Evolutionary conservation across 2,888 invertebrate genomes (phyloP).

Genomic region (Amorpha juglandis): DNA sequence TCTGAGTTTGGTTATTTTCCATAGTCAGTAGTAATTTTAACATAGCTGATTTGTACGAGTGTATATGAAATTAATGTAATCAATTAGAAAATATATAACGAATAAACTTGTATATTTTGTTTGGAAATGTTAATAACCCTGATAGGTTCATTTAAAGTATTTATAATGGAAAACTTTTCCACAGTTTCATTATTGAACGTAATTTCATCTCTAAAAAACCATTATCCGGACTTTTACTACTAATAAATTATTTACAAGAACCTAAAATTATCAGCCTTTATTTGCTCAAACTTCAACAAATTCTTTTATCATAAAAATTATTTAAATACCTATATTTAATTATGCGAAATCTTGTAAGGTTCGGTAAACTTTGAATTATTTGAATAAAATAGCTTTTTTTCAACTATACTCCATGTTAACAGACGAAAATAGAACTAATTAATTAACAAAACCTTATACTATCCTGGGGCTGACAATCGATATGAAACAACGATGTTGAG

Average conservation of each 20-base stretch:
- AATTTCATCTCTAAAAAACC: background rate
- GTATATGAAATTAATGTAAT: too few species aligned
- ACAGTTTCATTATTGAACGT: background rate
- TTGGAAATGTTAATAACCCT: background rate
- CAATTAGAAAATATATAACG: too few species aligned
- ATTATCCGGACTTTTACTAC: background rate
- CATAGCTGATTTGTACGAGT: background rate
- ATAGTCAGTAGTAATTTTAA: too few species aligned
- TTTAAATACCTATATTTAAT: background rate
- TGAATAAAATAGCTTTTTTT: too few species aligned
- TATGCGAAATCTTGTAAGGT: background rate
- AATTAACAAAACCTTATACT: too few species aligned
- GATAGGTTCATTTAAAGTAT: background rate
- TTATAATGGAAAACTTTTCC: background rate
- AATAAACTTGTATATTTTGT: too few species aligned
- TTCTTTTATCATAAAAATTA: background rate
- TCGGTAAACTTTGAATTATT: background rate
- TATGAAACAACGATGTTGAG: too few species aligned
- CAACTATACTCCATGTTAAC: too few species aligned
- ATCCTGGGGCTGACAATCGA: too few species aligned
- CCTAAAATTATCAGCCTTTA: background rate
- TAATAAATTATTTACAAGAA: slow-evolving; percentile 1
- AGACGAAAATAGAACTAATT: too few species aligned
- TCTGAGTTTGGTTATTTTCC: too few species aligned
- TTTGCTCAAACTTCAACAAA: slow-evolving; percentile 1